phyloP scores from a whole-genome alignment of 1,140 invertebrate species.

The Pseudomyrmex flavicornis region DNA sequence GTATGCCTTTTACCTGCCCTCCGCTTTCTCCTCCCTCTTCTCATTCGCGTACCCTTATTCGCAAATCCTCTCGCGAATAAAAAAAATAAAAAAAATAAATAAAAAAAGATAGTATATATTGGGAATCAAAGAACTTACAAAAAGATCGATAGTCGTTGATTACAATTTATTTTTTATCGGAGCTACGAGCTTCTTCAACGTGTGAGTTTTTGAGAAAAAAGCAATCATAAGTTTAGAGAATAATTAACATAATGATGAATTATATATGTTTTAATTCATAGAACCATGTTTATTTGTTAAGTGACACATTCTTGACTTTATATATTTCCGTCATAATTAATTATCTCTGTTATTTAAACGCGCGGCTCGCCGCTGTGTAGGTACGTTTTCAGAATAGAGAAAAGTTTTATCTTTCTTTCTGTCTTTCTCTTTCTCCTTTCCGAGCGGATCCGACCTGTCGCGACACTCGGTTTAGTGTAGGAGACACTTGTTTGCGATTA shows the following conservation, averaged over 20 bases:
- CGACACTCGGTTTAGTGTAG: neutral
- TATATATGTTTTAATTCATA: slow-evolving; percentile 10
- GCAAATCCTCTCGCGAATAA: slow-evolving; percentile 10
- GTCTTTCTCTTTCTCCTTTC: neutral
- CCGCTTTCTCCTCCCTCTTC: slow-evolving; percentile 22
- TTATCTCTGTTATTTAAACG: slow-evolving; percentile 17
- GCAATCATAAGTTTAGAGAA: neutral
- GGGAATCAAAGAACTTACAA: neutral
- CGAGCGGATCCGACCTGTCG: neutral
- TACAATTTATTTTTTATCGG: neutral
- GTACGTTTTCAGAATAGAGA: slow-evolving; percentile 9
- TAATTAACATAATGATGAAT: neutral
- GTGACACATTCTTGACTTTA: neutral
- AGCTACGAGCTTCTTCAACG: neutral
- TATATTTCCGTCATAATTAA: slow-evolving; percentile 6
- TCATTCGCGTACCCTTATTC: slow-evolving; percentile 22
- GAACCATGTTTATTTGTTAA: slow-evolving; percentile 14
- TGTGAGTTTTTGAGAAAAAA: neutral
- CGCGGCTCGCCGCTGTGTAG: neutral
- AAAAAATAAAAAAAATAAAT: neutral
- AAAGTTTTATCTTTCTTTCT: neutral
- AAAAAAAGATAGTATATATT: neutral
- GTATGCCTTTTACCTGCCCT: slow-evolving; percentile 68
- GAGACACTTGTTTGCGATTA: slow-evolving; percentile 16
- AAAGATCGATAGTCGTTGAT: neutral